Percentiles rank a stretch among this genome's conserved stretches.
phyloP scores from a whole-genome alignment of 2,888 invertebrate species.

The Lampropteryx suffumata region DNA sequence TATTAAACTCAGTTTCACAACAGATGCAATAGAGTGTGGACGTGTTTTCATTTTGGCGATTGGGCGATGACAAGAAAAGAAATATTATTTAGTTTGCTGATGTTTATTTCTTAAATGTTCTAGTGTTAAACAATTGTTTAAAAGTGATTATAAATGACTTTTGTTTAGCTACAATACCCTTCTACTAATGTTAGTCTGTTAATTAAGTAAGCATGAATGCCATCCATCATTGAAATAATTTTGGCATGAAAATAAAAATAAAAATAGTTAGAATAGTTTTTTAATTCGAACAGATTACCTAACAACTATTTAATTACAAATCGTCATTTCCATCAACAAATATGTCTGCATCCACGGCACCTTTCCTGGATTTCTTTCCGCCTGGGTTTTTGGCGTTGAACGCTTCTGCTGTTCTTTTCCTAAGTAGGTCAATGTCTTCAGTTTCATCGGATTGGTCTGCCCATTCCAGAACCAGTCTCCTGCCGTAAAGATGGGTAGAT shows the following conservation, averaged over 20 bases:
- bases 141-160: too few species aligned
- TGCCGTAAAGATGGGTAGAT: constrained; percentile 98
- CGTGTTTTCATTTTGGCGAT: too few species aligned
- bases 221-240: constrained; percentile 38
- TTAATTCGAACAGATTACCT: constrained; percentile 17
- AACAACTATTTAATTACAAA: constrained; percentile 21
- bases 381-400: constrained; percentile 68
- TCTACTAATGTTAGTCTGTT: constrained; percentile 1
- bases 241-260: constrained; percentile 60
- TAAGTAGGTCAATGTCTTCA: constrained; percentile 89
- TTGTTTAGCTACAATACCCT: constrained; percentile 3
- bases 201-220: constrained; percentile 31
- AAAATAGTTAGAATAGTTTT: constrained; percentile 32
- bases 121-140: too few species aligned
- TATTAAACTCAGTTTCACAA: too few species aligned
- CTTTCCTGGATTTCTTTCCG: constrained; percentile 75
- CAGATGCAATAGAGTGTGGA: too few species aligned
- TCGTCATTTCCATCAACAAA: constrained; percentile 63
- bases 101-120: too few species aligned
- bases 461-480: constrained; percentile 98
- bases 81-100: too few species aligned
- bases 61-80: too few species aligned
- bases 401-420: constrained; percentile 91
- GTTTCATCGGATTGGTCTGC: constrained; percentile 87
- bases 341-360: constrained; percentile 67